Conservation (phyloP, 2,113 vertebrate species). For the Sula dactylatra region DNA sequence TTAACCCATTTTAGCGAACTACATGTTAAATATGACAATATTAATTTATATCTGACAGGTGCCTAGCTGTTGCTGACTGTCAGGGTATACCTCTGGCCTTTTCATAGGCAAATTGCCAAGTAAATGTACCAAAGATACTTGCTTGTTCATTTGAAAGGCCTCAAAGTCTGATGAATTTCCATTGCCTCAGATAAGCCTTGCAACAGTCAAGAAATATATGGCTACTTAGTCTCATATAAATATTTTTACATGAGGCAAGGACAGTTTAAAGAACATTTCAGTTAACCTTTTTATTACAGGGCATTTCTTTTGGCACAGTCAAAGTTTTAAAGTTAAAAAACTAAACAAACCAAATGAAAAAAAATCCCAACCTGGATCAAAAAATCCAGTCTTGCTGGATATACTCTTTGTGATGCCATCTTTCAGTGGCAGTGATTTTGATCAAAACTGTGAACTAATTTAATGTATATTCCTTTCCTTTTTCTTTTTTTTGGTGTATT, state of each 20-base stretch:
- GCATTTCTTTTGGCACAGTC: neutral
- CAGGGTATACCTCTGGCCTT: neutral
- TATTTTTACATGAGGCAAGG: neutral
- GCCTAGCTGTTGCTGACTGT: neutral
- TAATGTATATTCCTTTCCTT: neutral
- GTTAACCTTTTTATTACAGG: neutral
- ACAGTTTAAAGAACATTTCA: neutral
- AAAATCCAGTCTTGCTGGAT: neutral
- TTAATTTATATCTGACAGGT: neutral
- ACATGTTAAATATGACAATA: neutral
- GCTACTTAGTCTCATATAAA: neutral
- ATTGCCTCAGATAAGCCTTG: neutral
- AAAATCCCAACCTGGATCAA: neutral
- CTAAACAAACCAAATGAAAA: neutral
- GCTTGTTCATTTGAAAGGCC: neutral
- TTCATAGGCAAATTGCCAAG: neutral
- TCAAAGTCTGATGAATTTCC: neutral
- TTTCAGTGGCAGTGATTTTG: neutral
- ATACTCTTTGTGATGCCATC: fast-evolving
- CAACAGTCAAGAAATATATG: neutral
- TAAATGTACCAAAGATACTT: neutral
- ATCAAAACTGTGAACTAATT: neutral
- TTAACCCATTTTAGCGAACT: fast-evolving
- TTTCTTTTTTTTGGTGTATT: neutral
- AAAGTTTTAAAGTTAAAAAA: neutral